These are phyloP conservation scores for Temnothorax unifasciatus DNA, from an alignment of 2,888 invertebrate species.

Conservation along the genomic window DNA sequence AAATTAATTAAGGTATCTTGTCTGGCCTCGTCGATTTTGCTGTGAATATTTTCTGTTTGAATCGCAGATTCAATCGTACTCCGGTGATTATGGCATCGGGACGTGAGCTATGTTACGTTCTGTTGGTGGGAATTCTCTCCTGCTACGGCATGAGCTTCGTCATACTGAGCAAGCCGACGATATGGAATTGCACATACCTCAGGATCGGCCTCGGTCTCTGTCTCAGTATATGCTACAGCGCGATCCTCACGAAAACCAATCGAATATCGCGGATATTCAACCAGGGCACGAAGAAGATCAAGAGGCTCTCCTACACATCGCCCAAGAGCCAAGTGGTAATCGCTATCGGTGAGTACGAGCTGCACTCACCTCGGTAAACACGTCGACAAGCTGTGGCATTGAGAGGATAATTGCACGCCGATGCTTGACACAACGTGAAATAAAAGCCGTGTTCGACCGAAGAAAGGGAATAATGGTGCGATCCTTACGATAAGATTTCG, in stretches of 20 bases:
- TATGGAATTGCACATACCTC: constrained; percentile 89
- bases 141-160: constrained; percentile 92
- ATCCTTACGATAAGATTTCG: neutral
- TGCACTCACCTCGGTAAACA: constrained; percentile 46
- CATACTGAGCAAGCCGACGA: constrained; percentile 90
- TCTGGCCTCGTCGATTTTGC: neutral
- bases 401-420: constrained; percentile 41
- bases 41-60: neutral
- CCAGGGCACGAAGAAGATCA: constrained; percentile 89
- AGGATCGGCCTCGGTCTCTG: constrained; percentile 91
- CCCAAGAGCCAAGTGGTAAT: constrained; percentile 92
- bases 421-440: constrained; percentile 30
- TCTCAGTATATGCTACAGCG: constrained; percentile 91
- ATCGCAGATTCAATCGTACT: constrained; percentile 87
- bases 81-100: constrained; percentile 93
- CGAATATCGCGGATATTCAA: constrained; percentile 88
- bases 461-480: constrained; percentile 7
- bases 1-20: neutral
- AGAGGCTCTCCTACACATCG: constrained; percentile 91
- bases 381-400: constrained; percentile 18
- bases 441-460: constrained; percentile 13
- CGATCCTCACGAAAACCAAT: constrained; percentile 93
- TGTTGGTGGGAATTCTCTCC: constrained; percentile 90
- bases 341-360: constrained; percentile 87
- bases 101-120: constrained; percentile 92